Conservation (phyloP, 1,140 invertebrate genomes). For the Zaprionus gabonicus region DNA sequence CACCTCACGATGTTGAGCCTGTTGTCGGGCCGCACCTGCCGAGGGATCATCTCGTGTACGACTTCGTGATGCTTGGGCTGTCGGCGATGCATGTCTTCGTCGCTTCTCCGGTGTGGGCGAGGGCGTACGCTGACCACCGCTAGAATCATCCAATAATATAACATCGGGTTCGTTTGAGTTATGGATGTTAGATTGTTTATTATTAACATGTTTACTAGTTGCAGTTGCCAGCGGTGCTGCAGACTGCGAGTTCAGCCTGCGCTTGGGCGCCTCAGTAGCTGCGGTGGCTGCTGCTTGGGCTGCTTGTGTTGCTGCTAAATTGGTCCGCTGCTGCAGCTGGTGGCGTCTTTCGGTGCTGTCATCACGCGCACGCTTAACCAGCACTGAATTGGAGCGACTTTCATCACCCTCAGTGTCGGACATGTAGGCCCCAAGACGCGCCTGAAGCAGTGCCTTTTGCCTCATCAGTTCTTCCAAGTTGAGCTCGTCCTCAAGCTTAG, state of each 20-base stretch:
- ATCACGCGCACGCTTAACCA: constrained; percentile 29
- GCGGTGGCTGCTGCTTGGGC: constrained; percentile 6
- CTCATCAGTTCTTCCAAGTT: constrained; percentile 95
- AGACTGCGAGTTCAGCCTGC: constrained; percentile 60
- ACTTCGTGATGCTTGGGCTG: constrained; percentile 31
- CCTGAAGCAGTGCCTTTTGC: constrained; percentile 91
- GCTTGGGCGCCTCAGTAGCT: constrained; percentile 32
- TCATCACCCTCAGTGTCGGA: constrained; percentile 85
- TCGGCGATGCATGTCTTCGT: constrained; percentile 56
- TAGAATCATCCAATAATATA: constrained; percentile 85
- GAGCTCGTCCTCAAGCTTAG: constrained; percentile 92
- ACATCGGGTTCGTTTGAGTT: constrained; percentile 84
- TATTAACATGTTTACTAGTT: constrained; percentile 83
- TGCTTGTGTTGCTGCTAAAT: constrained; percentile 13
- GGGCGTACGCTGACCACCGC: constrained; percentile 77
- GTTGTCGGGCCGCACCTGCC: constrained; percentile 13
- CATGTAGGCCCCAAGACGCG: constrained; percentile 87
- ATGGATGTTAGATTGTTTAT: constrained; percentile 78
- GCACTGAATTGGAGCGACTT: constrained; percentile 49
- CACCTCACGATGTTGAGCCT: constrained; percentile 15
- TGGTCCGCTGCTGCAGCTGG: constrained; percentile 12
- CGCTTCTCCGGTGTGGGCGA: constrained; percentile 64
- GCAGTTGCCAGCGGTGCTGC: constrained; percentile 70
- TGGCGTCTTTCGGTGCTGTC: constrained; percentile 13
- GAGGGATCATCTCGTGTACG: constrained; percentile 44